These are phyloP conservation scores for Mastigias papua DNA, from an alignment of 30 jellyfish, hydroid and myxozoan genomes.

Conservation along the genomic window DNA sequence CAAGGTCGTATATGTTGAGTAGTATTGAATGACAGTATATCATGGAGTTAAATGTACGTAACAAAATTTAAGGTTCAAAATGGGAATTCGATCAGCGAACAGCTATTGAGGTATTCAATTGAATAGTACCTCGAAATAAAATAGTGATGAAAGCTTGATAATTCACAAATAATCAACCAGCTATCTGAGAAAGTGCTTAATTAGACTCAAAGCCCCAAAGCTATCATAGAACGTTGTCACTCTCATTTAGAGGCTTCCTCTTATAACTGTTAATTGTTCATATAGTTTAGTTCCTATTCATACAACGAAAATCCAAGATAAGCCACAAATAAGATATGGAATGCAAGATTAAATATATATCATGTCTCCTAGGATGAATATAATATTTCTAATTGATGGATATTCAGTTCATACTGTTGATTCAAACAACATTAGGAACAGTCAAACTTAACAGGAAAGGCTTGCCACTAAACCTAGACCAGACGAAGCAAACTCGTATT, in stretches of 20 bases:
- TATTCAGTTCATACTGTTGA: background rate
- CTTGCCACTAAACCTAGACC: too few species aligned
- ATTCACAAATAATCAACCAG: background rate
- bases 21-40: too few species aligned
- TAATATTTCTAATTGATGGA: too few species aligned
- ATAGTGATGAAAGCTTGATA: background rate
- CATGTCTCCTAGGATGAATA: background rate
- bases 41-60: too few species aligned
- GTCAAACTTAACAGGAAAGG: too few species aligned
- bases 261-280: background rate
- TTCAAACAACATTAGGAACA: too few species aligned
- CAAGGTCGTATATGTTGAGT: too few species aligned
- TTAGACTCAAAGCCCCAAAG: background rate
- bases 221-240: background rate
- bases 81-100: too few species aligned
- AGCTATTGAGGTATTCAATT: too few species aligned
- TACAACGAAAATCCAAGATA: background rate
- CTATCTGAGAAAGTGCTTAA: background rate
- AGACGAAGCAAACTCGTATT: too few species aligned
- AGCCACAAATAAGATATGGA: background rate
- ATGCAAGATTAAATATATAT: background rate
- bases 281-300: background rate
- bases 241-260: background rate
- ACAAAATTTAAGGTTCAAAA: too few species aligned
- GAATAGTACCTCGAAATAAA: too few species aligned